These are phyloP conservation scores for Polietes domitor DNA, from an alignment of 2,888 invertebrate genomes.

Conservation along the genomic window DNA sequence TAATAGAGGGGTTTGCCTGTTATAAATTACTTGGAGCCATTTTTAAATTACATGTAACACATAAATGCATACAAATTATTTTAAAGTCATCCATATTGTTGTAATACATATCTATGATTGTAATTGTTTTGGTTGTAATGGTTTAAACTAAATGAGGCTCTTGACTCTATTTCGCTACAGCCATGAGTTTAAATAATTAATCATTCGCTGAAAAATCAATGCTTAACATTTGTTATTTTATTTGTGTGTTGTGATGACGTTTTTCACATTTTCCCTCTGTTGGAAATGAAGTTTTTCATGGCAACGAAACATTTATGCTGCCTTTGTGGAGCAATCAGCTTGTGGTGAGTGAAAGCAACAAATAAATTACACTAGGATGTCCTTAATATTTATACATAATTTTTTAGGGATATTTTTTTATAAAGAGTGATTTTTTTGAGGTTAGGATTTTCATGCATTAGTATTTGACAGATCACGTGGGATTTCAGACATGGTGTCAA, in stretches of 20 bases:
- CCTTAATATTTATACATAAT: too few species aligned
- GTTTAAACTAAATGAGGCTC: neutral
- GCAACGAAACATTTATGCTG: too few species aligned
- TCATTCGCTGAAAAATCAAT: constrained; percentile 10
- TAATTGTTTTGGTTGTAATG: constrained; percentile 22
- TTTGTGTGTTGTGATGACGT: constrained; percentile 42
- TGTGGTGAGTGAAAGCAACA: too few species aligned
- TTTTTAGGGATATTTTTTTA: too few species aligned
- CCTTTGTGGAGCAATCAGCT: too few species aligned
- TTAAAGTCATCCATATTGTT: neutral
- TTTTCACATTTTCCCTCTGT: neutral
- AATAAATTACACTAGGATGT: too few species aligned
- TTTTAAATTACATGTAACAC: constrained; percentile 40
- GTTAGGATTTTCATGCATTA: too few species aligned
- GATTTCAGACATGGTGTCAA: too few species aligned
- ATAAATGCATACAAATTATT: neutral
- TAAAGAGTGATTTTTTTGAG: too few species aligned
- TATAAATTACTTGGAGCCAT: constrained; percentile 26
- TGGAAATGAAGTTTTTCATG: too few species aligned
- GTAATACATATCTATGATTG: neutral
- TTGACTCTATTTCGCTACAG: constrained; percentile 11
- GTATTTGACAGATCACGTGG: too few species aligned
- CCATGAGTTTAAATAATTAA: neutral
- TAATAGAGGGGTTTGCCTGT: neutral
- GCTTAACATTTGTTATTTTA: constrained; percentile 26